Percentiles rank a stretch among this genome's conserved stretches.
These are phyloP conservation scores for Chaetophractus vellerosus DNA, from an alignment of 2,797 vertebrate genomes.

Conservation along the genomic window DNA sequence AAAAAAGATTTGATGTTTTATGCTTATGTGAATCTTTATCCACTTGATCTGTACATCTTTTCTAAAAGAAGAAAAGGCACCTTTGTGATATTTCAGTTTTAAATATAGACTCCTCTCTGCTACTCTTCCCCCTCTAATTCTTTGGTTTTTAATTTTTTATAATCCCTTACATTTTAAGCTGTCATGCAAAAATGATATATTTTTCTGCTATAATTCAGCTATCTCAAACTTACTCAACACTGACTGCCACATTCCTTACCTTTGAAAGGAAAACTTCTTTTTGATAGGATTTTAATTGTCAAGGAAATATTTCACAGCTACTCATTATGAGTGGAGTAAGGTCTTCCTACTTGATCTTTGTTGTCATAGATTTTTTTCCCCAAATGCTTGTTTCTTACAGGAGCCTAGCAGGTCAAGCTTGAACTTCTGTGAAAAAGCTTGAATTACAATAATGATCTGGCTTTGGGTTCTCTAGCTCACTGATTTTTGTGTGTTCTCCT, in stretches of 20 bases:
- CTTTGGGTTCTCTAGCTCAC: not conserved
- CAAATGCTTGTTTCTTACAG: not conserved
- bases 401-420: not conserved
- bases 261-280: slow-evolving; percentile 25
- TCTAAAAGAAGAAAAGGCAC: not conserved
- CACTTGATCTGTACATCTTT: not conserved
- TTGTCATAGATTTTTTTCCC: not conserved
- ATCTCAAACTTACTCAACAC: not conserved
- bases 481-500: not conserved
- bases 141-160: slow-evolving; percentile 2
- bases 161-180: slow-evolving; percentile 12
- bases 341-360: slow-evolving; percentile 11
- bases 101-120: not conserved
- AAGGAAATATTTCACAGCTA: slow-evolving; percentile 2
- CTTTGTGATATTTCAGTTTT: not conserved
- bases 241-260: not conserved
- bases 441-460: not conserved
- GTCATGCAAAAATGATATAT: not conserved
- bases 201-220: slow-evolving; percentile 25
- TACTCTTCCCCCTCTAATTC: not conserved
- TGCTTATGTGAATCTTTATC: not conserved
- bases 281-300: slow-evolving; percentile 29
- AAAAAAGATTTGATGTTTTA: no score
- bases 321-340: not conserved
- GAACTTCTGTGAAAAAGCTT: not conserved